These are phyloP conservation scores for Microcebus lehilahytsara DNA, from an alignment of 2,113 vertebrate genomes.

Conservation along the genomic window DNA sequence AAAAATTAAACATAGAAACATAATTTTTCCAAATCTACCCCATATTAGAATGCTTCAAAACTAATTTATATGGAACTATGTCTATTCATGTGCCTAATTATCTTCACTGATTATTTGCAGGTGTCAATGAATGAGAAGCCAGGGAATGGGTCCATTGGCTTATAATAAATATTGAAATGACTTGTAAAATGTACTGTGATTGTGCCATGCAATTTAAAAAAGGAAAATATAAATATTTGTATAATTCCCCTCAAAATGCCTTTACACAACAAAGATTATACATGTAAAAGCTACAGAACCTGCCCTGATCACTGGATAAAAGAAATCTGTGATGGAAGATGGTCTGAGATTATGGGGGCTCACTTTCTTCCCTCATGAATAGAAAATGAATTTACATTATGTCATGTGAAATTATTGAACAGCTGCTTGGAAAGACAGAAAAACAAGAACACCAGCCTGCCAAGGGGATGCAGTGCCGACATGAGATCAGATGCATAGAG, in stretches of 20 bases:
- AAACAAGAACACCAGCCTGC: conserved; percentile 80
- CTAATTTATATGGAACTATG: conserved; percentile 67
- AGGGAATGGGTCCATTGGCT: conserved; percentile 46
- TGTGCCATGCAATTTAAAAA: background rate
- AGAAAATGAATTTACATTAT: conserved; percentile 84
- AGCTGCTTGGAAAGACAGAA: conserved; percentile 80
- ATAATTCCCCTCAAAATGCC: conserved; percentile 8
- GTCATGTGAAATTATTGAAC: conserved; percentile 84
- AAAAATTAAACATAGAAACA: conserved; percentile 66
- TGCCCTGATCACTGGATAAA: conserved; percentile 63
- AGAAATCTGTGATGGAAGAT: conserved; percentile 75
- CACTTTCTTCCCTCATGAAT: conserved; percentile 78
- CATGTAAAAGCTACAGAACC: conserved; percentile 56
- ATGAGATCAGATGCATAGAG: conserved; percentile 71
- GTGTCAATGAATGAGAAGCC: conserved; percentile 70
- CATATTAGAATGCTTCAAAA: conserved; percentile 41
- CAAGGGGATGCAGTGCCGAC: conserved; percentile 66
- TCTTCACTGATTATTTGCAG: conserved; percentile 71
- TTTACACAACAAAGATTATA: conserved; percentile 65
- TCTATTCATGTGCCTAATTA: conserved; percentile 74
- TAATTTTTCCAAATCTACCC: conserved; percentile 68
- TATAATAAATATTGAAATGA: conserved; percentile 73
- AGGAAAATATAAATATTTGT: conserved; percentile 57
- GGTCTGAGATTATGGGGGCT: conserved; percentile 75
- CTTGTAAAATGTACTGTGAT: conserved; percentile 65